Evolutionary conservation across 2,113 vertebrate species (phyloP).

Genomic region (Podocnemis expansa): DNA sequence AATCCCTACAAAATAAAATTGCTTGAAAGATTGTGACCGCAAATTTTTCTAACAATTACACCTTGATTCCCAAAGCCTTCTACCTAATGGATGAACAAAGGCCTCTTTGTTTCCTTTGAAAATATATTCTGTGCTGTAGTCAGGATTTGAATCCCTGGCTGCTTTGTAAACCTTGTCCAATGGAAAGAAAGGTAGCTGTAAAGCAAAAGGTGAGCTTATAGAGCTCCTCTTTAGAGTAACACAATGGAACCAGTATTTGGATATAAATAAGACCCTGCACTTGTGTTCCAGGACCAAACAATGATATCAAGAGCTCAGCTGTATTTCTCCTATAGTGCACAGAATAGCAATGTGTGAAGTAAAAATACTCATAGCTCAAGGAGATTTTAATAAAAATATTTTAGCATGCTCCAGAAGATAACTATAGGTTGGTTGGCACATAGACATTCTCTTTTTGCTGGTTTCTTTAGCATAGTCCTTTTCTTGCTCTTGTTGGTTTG

Average conservation of each 20-base stretch:
- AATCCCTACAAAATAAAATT: neutral
- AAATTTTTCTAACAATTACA: neutral
- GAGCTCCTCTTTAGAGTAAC: neutral
- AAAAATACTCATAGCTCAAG: neutral
- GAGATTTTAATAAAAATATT: neutral
- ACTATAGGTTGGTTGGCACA: neutral
- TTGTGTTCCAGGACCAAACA: neutral
- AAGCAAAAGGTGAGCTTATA: neutral
- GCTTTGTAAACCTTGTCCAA: neutral
- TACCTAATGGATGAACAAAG: neutral
- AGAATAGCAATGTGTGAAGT: accelerated
- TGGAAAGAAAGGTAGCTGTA: neutral
- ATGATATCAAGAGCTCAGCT: neutral
- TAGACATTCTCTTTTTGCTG: neutral
- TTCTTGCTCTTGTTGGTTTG: neutral
- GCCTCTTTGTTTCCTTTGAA: neutral
- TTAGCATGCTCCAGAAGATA: neutral
- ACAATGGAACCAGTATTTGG: neutral
- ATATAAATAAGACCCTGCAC: neutral
- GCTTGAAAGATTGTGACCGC: neutral
- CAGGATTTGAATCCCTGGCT: neutral
- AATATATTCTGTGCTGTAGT: neutral
- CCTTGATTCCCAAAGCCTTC: neutral
- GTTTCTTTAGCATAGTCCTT: neutral
- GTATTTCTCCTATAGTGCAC: neutral